Base-by-base conservation (phyloP, 1,140 invertebrate species). In the Heliconius hermathena region DNA sequence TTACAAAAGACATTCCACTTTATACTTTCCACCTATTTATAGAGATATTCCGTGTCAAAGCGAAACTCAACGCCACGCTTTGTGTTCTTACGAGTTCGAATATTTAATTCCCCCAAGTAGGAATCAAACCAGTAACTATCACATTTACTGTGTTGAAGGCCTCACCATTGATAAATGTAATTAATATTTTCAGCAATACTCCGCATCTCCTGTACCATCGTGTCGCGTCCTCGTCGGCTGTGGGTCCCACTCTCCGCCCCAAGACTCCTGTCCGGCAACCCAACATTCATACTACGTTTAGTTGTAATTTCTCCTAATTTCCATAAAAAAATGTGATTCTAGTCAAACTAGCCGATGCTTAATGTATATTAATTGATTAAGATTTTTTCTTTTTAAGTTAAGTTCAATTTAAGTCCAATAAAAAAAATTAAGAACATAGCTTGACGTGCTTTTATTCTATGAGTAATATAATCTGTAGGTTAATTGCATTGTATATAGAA, bases 271-370 rank as follows among this genome's bases (percentile, higher is more conserved):
- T 52, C 83, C 89, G 0, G 70, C 87, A 9, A 83, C 77, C 9
- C 87, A 90, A 73, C 89, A 88, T 66, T 89, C 90, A 0, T 91
- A 90, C 49, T 91, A 87, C 74, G 89, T 91, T 16, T 90, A 90
- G 76, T 70, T 49, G 46, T 38, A 78, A 57, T 71, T 41, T 36
- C 18, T 9, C 2, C n/a, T 26, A 36, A 22, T 54, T 20, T 18
- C 46, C 41, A n/a, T 75, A 79, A 57, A 41, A n/a, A 41, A 78
- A 78, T 41, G 73, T 78, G n/a, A 70, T 73, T 83, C 81, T 83
- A 83, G 85, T 86, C 71, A 85, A 87, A 85, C 81, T 85, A 87
- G 26, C 60, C 26, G n/a, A 60, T 60, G 49, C n/a, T 2, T 22
- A 6, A 11, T 57, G 20, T 22, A 20, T 9, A 57, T 16, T 13